Evolutionary conservation across 2,797 vertebrate species (phyloP).

Genomic region (Brachyalestes nurse): DNA sequence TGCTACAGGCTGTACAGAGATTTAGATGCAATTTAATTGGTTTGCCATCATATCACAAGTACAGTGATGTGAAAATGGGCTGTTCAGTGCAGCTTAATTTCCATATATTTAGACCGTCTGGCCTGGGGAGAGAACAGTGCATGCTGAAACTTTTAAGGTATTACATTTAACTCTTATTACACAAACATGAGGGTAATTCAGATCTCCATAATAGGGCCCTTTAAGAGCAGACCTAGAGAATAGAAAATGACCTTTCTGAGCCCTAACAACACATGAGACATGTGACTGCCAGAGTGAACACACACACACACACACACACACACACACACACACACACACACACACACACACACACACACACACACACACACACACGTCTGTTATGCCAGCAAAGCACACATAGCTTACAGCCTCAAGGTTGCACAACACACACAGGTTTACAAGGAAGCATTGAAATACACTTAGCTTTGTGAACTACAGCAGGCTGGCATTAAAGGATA

Average conservation of each 20-base stretch:
- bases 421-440: neutral
- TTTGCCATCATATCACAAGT: too few relatives aligned
- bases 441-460: neutral
- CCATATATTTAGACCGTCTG: too few relatives aligned
- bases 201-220: too few relatives aligned
- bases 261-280: conserved; percentile 12
- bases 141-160: too few relatives aligned
- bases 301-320: neutral
- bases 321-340: neutral
- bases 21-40: too few relatives aligned
- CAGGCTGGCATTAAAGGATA: neutral
- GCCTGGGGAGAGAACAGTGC: too few relatives aligned
- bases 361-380: neutral
- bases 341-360: too few relatives aligned
- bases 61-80: too few relatives aligned
- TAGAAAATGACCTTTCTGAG: conserved; percentile 30
- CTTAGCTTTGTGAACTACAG: neutral
- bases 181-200: too few relatives aligned
- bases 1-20: too few relatives aligned
- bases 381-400: neutral
- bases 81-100: too few relatives aligned
- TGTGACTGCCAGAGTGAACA: conserved; percentile 12
- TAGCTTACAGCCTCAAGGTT: neutral
- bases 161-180: too few relatives aligned
- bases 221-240: conserved; percentile 3